A percentile compares a stretch with the other conserved stretches of the same genome.
These are phyloP conservation scores for Priocnemis perturbator DNA, from an alignment of 2,888 invertebrate species.

Conservation along the genomic window DNA sequence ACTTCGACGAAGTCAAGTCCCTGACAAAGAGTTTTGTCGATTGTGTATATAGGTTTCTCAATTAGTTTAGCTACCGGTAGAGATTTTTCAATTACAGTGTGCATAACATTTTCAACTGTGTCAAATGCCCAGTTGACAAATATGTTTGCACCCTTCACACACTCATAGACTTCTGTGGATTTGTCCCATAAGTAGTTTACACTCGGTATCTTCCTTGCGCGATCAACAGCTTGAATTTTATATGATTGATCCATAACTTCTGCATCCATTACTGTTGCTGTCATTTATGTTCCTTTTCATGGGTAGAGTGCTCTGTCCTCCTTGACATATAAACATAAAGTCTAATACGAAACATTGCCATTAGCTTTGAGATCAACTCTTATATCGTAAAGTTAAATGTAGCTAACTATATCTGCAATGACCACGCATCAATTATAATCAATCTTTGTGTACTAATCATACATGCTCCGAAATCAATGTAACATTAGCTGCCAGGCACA, in stretches of 20 bases:
- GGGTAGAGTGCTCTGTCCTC: conserved; percentile 15
- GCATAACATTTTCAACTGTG: conserved; percentile 77
- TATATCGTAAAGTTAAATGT: background rate
- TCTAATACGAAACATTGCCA: background rate
- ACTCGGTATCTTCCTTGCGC: conserved; percentile 78
- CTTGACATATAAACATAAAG: background rate
- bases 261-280: conserved; percentile 49
- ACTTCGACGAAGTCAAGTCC: conserved; percentile 81
- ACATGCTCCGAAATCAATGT: too few species aligned
- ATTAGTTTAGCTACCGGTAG: conserved; percentile 70
- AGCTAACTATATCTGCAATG: background rate
- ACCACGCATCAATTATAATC: background rate
- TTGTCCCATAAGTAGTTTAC: conserved; percentile 79
- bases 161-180: conserved; percentile 78
- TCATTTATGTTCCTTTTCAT: conserved; percentile 15
- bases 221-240: conserved; percentile 77
- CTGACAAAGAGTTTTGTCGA: conserved; percentile 82
- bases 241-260: conserved; percentile 54
- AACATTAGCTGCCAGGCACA: too few species aligned
- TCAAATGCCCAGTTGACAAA: conserved; percentile 83
- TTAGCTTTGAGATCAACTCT: background rate
- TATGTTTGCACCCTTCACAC: conserved; percentile 80
- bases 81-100: conserved; percentile 60
- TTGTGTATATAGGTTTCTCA: conserved; percentile 77
- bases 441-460: too few species aligned